Evolutionary conservation across 2,113 vertebrate species (phyloP), one percentile per base, ranked within the genome.

Genomic region (Kryptolebias marmoratus): DNA sequence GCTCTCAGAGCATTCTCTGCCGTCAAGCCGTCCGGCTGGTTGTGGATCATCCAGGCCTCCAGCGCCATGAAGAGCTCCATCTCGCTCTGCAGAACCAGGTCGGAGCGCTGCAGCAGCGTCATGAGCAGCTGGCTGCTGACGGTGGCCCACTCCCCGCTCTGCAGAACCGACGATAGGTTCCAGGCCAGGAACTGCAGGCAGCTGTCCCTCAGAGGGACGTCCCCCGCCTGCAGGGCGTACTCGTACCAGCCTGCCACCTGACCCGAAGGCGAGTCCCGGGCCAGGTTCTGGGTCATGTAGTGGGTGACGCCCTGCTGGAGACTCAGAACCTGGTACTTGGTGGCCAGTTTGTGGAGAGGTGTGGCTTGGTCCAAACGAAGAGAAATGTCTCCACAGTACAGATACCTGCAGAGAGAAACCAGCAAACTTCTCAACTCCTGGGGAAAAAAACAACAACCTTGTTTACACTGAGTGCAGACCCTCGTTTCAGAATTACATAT

Each of bases 171-270:
- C 0, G 97, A 95, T 88, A 98, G 92, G 88, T 98, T 98, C 96
- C 96, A 98, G 28, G 97, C 94, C 88, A 99, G 92, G 83, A 92
- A 98, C 93, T 95, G 96, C 22, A 98, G 93, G 84, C 96, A 98
- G 86, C 91, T 95, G 83, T 96, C 94, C 68, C 94, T 92, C 88
- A 98, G 92, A 0, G 58, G 79, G 28, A 47, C 11, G 5, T 98
- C 96, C 0, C 94, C 95, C 0, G 93, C 88, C 62, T 90, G 90
- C 84, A 91, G 70, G 0, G 95, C 96, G 0, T 98, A 99, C 85
- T 98, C 95, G 69, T 98, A 98, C 97, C 97, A 98, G 77, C 94
- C 91, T 22, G 97, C 96, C 6, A 95, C 96, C 0, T 97, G 96
- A 59, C 96, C 95, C 0, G 92, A 92, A 1, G 92, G 92, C 0